Evolutionary conservation across 1,140 invertebrate genomes (phyloP).

Genomic region (Anagrus nilaparvatae): DNA sequence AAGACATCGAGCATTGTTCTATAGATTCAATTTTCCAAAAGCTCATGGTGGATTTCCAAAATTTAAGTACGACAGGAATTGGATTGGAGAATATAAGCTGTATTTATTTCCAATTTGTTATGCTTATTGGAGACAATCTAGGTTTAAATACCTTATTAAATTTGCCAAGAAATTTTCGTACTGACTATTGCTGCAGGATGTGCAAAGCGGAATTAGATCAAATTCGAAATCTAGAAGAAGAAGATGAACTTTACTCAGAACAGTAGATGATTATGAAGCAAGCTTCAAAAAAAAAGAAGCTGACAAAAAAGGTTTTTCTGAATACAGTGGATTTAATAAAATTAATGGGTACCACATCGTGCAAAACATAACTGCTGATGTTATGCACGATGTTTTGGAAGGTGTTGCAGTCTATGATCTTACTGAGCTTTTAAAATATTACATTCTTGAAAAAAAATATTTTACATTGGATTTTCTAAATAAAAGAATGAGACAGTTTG

Average conservation of each 20-base stretch:
- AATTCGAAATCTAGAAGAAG: conserved; percentile 9
- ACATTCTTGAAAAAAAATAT: too few relatives aligned
- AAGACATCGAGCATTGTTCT: conserved; percentile 7
- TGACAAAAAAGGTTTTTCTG: conserved; percentile 25
- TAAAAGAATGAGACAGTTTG: too few relatives aligned
- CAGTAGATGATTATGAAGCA: conserved; percentile 13
- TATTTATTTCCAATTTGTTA: conserved; percentile 18
- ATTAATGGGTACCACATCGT: conserved; percentile 31
- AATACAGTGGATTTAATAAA: conserved; percentile 27
- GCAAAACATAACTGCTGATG: conserved; percentile 26
- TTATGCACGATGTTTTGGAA: too few relatives aligned
- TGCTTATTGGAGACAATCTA: conserved; percentile 19
- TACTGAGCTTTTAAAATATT: too few relatives aligned
- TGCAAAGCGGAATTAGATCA: conserved; percentile 10
- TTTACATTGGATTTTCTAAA: too few relatives aligned
- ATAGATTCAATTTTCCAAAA: conserved; percentile 10
- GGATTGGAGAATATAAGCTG: conserved; percentile 1
- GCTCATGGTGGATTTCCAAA: conserved; percentile 15
- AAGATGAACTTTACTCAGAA: conserved; percentile 13
- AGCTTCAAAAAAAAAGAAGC: conserved; percentile 9
- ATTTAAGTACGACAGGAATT: conserved; percentile 8
- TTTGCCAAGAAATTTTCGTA: conserved; percentile 14
- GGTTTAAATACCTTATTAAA: conserved; percentile 16
- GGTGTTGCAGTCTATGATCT: too few relatives aligned
- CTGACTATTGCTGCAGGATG: conserved; percentile 15